Evolutionary conservation across 2,888 invertebrate species (phyloP).

Genomic region (Drosophila anomalata): DNA sequence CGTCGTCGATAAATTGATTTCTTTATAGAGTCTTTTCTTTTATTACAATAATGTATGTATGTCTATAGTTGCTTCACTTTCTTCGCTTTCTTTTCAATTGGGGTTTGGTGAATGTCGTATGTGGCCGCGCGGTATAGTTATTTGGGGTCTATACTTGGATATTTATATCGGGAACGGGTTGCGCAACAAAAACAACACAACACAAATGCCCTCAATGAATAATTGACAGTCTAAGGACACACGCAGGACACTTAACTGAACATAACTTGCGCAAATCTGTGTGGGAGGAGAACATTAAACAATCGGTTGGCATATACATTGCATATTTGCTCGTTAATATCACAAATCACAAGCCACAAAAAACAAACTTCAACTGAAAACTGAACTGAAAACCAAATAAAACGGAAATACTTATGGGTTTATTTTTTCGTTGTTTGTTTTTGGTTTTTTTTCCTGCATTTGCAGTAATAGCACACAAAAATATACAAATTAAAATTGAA

Average conservation of each 20-base stretch:
- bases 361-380: constrained; percentile 3
- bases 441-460: not conserved
- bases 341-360: constrained; percentile 26
- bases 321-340: constrained; percentile 39
- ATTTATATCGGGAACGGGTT: constrained; percentile 45
- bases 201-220: constrained; percentile 72
- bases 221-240: constrained; percentile 76
- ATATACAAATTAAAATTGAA: constrained; percentile 58
- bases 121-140: constrained; percentile 78
- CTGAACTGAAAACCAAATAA: constrained; percentile 8
- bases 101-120: constrained; percentile 84
- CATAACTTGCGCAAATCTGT: constrained; percentile 76
- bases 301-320: constrained; percentile 35
- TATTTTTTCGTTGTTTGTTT: not conserved
- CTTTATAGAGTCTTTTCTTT: constrained; percentile 19
- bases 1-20: constrained; percentile 28
- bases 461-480: constrained; percentile 13
- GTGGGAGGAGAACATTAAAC: constrained; percentile 59
- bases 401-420: constrained; percentile 3
- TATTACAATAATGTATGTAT: constrained; percentile 55
- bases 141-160: constrained; percentile 44
- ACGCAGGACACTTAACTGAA: constrained; percentile 74
- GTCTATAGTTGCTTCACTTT: constrained; percentile 41
- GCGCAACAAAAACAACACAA: constrained; percentile 70
- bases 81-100: constrained; percentile 44